Conservation (phyloP, 2,113 vertebrate species). For the Willisornis vidua region DNA sequence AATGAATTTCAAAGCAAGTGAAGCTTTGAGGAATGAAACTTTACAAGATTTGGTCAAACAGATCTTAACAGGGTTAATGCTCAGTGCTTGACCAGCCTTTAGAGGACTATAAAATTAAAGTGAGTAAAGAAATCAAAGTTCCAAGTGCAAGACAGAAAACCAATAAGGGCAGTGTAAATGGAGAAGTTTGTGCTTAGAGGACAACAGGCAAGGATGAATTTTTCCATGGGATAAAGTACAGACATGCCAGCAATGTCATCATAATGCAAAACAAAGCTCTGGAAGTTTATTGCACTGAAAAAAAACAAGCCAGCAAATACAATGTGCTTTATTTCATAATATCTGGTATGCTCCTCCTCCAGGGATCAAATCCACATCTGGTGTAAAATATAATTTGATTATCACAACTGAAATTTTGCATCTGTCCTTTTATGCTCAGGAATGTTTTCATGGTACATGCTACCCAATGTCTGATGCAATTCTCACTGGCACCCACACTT, state of each 20-base stretch:
- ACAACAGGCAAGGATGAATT: background rate
- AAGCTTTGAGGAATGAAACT: background rate
- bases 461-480: background rate
- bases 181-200: background rate
- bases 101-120: background rate
- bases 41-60: background rate
- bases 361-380: conserved; percentile 27
- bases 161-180: background rate
- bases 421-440: background rate
- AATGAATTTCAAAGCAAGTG: background rate
- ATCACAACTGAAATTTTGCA: background rate
- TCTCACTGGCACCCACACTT: background rate
- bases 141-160: background rate
- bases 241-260: background rate
- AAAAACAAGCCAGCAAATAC: conserved; percentile 18
- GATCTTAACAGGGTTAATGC: background rate
- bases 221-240: background rate
- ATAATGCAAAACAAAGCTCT: conserved; percentile 30
- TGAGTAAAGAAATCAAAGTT: background rate
- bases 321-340: background rate
- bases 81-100: background rate
- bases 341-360: background rate
- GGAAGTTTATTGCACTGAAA: conserved; percentile 1
- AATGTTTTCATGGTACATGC: background rate
- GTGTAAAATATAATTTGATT: background rate